Evolutionary conservation across 2,888 invertebrate species (phyloP).

Genomic region (Gastracanthus pulcherrimus): DNA sequence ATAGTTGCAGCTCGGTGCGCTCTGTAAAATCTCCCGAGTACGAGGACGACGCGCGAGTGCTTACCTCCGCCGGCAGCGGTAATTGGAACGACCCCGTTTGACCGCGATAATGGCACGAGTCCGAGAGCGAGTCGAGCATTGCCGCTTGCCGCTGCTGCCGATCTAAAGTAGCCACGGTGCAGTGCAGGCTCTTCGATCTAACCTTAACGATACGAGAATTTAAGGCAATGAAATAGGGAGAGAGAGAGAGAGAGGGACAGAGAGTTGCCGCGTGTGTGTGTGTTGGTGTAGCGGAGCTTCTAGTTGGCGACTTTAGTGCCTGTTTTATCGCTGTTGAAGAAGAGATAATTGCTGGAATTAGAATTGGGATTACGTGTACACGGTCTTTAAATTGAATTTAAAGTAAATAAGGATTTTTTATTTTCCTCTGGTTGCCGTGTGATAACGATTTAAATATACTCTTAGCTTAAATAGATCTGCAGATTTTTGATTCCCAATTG

Average conservation of each 20-base stretch:
- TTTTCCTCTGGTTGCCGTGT: too few species aligned
- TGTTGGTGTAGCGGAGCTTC: conserved; percentile 36
- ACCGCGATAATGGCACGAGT: conserved; percentile 72
- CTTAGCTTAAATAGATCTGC: too few species aligned
- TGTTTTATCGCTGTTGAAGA: not conserved
- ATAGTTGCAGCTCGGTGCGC: too few species aligned
- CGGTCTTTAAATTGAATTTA: conserved; percentile 9
- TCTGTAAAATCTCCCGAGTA: conserved; percentile 65
- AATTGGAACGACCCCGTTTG: conserved; percentile 74
- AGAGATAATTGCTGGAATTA: conserved; percentile 28
- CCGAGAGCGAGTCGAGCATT: conserved; percentile 47
- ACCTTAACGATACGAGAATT: conserved; percentile 49
- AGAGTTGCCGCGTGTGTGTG: not conserved
- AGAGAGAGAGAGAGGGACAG: too few species aligned
- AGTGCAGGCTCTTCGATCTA: conserved; percentile 24
- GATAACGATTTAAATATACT: too few species aligned
- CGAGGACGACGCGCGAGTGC: conserved; percentile 56
- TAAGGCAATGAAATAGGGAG: conserved; percentile 39
- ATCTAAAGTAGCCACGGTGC: conserved; percentile 42
- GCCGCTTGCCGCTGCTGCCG: conserved; percentile 4
- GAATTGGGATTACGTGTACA: not conserved
- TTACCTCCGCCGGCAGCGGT: conserved; percentile 57
- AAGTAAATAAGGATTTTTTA: too few species aligned
- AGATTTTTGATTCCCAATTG: not conserved
- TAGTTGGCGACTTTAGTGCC: not conserved